Evolutionary conservation across 2,888 invertebrate genomes (phyloP).

Genomic region (Oegoconia quadripuncta): DNA sequence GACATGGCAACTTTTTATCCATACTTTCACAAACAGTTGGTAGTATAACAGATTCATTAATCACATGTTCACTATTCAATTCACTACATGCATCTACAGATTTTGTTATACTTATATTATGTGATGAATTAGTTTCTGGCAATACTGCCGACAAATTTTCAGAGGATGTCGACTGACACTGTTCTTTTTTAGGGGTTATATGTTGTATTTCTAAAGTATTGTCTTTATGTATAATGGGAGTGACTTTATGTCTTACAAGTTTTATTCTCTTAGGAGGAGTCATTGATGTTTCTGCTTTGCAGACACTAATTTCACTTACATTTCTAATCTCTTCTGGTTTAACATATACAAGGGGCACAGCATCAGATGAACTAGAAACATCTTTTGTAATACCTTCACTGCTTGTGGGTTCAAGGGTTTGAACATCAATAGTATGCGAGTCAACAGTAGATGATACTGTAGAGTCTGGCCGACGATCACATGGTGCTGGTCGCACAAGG

Average conservation of each 20-base stretch:
- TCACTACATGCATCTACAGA: not conserved
- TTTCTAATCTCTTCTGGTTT: slow-evolving; percentile 67
- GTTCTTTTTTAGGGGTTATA: slow-evolving; percentile 36
- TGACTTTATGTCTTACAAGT: slow-evolving; percentile 65
- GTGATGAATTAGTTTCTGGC: slow-evolving; percentile 1
- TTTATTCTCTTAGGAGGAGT: slow-evolving; percentile 70
- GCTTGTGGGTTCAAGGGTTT: slow-evolving; percentile 40
- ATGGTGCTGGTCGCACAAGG: slow-evolving; percentile 60
- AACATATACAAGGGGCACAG: slow-evolving; percentile 53
- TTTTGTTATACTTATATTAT: not conserved
- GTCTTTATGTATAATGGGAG: slow-evolving; percentile 39
- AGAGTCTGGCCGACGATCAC: slow-evolving; percentile 64
- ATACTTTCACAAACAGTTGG: not conserved
- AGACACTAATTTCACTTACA: slow-evolving; percentile 70
- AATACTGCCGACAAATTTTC: slow-evolving; percentile 29
- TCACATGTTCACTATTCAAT: slow-evolving; percentile 1
- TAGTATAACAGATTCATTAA: not conserved
- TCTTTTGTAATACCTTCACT: slow-evolving; percentile 59
- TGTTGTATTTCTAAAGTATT: slow-evolving; percentile 30
- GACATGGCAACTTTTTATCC: not conserved
- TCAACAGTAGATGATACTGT: slow-evolving; percentile 72
- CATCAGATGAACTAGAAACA: slow-evolving; percentile 74
- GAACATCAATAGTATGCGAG: slow-evolving; percentile 44
- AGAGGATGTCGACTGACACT: slow-evolving; percentile 63
- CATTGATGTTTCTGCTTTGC: slow-evolving; percentile 71